Evolutionary conservation across 2,113 vertebrate genomes (phyloP).

Genomic region (Opisthocomus hoazin): DNA sequence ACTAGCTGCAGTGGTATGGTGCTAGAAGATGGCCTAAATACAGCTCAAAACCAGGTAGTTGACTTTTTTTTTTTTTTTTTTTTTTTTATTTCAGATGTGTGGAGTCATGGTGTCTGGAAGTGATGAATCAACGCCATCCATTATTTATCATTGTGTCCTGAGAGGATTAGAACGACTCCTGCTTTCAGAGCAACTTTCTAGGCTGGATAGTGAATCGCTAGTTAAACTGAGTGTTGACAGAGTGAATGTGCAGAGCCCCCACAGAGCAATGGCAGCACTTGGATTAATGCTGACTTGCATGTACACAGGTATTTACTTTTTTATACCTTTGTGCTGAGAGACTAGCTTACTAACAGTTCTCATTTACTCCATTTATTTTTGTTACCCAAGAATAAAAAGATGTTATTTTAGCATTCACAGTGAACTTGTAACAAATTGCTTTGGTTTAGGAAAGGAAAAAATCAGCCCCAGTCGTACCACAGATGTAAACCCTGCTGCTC

Average conservation of each 20-base stretch:
- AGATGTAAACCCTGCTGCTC: slow-evolving; percentile 80
- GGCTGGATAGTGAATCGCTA: slow-evolving; percentile 87
- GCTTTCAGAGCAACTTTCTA: slow-evolving; percentile 92
- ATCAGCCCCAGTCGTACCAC: slow-evolving; percentile 81
- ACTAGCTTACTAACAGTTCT: neutral
- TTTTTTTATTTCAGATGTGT: slow-evolving; percentile 78
- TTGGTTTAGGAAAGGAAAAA: slow-evolving; percentile 91
- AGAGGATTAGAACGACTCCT: slow-evolving; percentile 93
- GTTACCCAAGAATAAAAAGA: neutral
- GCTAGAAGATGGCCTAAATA: neutral
- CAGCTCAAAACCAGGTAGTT: neutral
- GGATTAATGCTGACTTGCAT: slow-evolving; percentile 99
- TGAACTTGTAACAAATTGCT: neutral
- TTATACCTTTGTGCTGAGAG: neutral
- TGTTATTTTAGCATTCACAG: neutral
- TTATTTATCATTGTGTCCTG: slow-evolving; percentile 93
- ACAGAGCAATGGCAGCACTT: slow-evolving; percentile 94
- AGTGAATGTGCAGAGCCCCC: slow-evolving; percentile 93
- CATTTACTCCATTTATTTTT: neutral
- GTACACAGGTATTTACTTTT: slow-evolving; percentile 87
- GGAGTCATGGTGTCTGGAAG: slow-evolving; percentile 92
- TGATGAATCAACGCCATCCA: slow-evolving; percentile 90
- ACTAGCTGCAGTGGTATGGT: neutral
- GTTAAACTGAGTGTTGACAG: slow-evolving; percentile 96
- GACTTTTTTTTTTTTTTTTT: neutral